phyloP scores from a whole-genome alignment of 2,888 invertebrate genomes.

The Cryptus armator region DNA sequence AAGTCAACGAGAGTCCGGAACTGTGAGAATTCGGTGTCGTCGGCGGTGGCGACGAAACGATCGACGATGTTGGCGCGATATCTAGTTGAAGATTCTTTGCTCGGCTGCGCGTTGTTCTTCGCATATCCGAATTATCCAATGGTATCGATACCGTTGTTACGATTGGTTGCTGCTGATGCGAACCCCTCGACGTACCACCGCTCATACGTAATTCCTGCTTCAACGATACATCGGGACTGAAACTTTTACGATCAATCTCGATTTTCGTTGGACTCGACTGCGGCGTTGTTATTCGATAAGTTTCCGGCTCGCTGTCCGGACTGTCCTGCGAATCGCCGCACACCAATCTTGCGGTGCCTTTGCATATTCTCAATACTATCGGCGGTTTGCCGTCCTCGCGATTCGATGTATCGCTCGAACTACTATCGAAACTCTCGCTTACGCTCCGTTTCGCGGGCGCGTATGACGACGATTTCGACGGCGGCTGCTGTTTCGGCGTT shows the following conservation, averaged over 20 bases:
- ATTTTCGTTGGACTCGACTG: constrained; percentile 76
- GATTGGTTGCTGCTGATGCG: constrained; percentile 71
- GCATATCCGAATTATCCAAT: constrained; percentile 80
- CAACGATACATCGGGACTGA: constrained; percentile 70
- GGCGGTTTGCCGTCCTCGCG: constrained; percentile 88
- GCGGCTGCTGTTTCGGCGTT: constrained; percentile 82
- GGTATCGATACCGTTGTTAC: constrained; percentile 81
- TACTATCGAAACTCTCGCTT: constrained; percentile 74
- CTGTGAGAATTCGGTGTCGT: constrained; percentile 75
- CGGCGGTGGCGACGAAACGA: constrained; percentile 62
- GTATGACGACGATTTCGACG: constrained; percentile 79
- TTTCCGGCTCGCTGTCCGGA: constrained; percentile 77
- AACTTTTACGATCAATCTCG: constrained; percentile 75
- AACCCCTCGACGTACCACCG: constrained; percentile 24
- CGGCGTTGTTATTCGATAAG: constrained; percentile 80
- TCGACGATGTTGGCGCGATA: constrained; percentile 65
- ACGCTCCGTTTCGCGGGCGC: constrained; percentile 85
- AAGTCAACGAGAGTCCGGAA: constrained; percentile 81
- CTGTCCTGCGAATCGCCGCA: constrained; percentile 82
- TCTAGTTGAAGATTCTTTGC: constrained; percentile 81
- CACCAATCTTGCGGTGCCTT: constrained; percentile 88
- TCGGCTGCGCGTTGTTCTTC: constrained; percentile 82
- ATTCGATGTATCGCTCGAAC: constrained; percentile 71
- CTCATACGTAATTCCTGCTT: constrained; percentile 71
- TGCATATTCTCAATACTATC: constrained; percentile 95